phyloP scores from a whole-genome alignment of 2,797 vertebrate genomes.

The Epinephelus coioides region DNA sequence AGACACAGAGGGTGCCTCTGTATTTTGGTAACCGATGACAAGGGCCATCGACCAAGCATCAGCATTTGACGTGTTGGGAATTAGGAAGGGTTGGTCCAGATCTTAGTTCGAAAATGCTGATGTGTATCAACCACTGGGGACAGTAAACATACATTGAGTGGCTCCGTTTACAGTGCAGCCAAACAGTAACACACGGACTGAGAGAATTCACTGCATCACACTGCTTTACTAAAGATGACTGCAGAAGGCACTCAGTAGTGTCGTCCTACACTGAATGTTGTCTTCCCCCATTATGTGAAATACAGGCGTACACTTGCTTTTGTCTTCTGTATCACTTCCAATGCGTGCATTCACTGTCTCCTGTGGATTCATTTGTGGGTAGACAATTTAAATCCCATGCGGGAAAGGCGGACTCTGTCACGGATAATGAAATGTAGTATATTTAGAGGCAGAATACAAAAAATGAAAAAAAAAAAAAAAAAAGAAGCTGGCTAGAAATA shows the following conservation, averaged over 20 bases:
- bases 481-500: not conserved
- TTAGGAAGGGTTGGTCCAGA: too few species aligned
- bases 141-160: too few species aligned
- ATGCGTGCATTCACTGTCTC: not conserved
- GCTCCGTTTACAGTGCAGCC: too few species aligned
- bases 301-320: not conserved
- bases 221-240: not conserved
- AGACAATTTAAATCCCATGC: not conserved
- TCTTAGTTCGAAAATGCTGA: too few species aligned
- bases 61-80: too few species aligned
- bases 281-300: not conserved
- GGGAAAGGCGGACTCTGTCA: not conserved
- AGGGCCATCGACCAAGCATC: too few species aligned
- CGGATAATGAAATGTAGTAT: slow-evolving; percentile 2
- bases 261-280: not conserved
- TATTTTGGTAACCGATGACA: too few species aligned
- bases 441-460: not conserved
- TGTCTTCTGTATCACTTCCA: not conserved
- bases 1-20: too few species aligned
- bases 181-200: not conserved
- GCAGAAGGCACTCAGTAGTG: not conserved
- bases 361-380: not conserved
- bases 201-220: not conserved
- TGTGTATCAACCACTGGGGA: too few species aligned
- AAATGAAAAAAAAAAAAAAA: not conserved